These are phyloP conservation scores for Procambarus clarkii DNA, from an alignment of 1,140 invertebrate species.

Conservation along the genomic window DNA sequence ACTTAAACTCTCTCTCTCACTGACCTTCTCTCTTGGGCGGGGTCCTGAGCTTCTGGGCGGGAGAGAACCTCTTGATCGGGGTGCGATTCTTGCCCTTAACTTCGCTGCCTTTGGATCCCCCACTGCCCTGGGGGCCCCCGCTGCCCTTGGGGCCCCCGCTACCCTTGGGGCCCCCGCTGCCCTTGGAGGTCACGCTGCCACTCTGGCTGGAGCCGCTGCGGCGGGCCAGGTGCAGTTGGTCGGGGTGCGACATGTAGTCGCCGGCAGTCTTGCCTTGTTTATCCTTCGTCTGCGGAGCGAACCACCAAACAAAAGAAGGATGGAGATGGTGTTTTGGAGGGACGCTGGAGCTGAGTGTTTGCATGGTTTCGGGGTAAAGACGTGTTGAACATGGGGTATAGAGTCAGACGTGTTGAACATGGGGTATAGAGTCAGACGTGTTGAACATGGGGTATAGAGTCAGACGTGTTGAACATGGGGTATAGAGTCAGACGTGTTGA, in stretches of 20 bases:
- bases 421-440: too few relatives aligned
- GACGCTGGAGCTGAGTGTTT: too few relatives aligned
- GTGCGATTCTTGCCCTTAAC: slow-evolving; percentile 74
- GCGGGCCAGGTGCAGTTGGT: slow-evolving; percentile 73
- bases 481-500: too few relatives aligned
- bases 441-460: too few relatives aligned
- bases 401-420: too few relatives aligned
- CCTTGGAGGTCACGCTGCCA: slow-evolving; percentile 77
- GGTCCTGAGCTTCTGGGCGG: slow-evolving; percentile 49
- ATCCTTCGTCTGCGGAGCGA: slow-evolving; percentile 76
- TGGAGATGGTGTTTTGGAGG: too few relatives aligned
- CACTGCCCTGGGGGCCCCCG: too few relatives aligned
- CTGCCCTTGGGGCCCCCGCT: too few relatives aligned
- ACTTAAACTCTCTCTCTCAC: neutral
- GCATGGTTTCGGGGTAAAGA: too few relatives aligned
- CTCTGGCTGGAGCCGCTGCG: slow-evolving; percentile 76
- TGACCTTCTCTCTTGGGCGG: slow-evolving; percentile 71
- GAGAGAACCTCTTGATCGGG: slow-evolving; percentile 47
- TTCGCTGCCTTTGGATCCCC: slow-evolving; percentile 61
- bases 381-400: too few relatives aligned
- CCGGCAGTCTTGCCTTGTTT: slow-evolving; percentile 82
- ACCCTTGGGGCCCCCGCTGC: slow-evolving; percentile 71
- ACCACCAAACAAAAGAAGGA: too few relatives aligned
- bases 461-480: too few relatives aligned
- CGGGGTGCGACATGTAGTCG: slow-evolving; percentile 81